Evolutionary conservation across 2,888 invertebrate species (phyloP).

Genomic region (Ophion ventricosus): DNA sequence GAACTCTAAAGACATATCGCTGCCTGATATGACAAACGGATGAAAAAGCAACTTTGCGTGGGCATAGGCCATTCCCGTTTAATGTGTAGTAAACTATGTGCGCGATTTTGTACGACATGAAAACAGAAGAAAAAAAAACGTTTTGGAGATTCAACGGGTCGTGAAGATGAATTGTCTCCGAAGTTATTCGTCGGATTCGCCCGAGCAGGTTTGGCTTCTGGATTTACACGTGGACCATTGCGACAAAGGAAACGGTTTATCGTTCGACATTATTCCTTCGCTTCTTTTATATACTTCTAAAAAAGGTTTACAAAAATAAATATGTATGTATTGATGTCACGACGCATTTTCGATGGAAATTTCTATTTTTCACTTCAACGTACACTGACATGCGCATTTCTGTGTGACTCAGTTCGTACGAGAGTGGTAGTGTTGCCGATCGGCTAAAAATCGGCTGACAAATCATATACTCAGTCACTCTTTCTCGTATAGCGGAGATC

Average conservation of each 20-base stretch:
- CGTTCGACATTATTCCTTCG: neutral
- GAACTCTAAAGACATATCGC: neutral
- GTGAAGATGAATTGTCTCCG: conserved; percentile 53
- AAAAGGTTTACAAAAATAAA: neutral
- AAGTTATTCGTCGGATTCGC: neutral
- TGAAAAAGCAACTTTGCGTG: neutral
- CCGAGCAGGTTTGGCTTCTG: neutral
- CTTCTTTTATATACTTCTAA: neutral
- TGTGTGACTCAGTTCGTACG: too few relatives aligned
- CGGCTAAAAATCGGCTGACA: too few relatives aligned
- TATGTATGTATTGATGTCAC: neutral
- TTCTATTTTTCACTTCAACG: too few relatives aligned
- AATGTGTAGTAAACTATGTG: neutral
- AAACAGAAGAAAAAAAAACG: conserved; percentile 54
- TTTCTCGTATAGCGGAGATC: neutral
- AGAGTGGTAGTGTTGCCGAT: too few relatives aligned
- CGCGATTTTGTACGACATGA: conserved; percentile 38
- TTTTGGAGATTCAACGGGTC: conserved; percentile 52
- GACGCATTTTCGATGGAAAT: too few relatives aligned
- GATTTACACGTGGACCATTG: neutral
- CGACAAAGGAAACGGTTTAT: neutral
- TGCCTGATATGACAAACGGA: neutral
- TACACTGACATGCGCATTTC: too few relatives aligned
- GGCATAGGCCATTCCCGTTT: conserved; percentile 8
- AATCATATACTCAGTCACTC: neutral